Base-by-base conservation (phyloP, 2,113 vertebrate species). In the Malurus alboscapulatus region DNA sequence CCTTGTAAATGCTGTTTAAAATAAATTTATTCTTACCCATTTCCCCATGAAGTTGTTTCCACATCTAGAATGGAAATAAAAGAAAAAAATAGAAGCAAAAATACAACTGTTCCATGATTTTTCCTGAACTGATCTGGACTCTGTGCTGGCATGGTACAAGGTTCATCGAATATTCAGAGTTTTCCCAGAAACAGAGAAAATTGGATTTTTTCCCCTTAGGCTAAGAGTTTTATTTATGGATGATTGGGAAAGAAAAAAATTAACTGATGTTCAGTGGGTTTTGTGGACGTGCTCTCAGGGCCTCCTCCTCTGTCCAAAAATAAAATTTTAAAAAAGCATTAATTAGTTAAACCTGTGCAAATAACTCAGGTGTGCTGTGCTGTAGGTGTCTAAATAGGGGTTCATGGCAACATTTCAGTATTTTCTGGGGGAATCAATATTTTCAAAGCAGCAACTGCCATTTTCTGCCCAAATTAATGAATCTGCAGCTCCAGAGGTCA, bases 381-480 rank as follows among this genome's bases (percentile, higher is more conserved):
- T 72, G 54, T 20, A 48, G 50, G 26, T 48, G 40, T 77, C 77
- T 92, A 92, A 92, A 89, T 2, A 84, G 72, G 57, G 51, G 72
- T 32, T 74, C 86, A 72, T 50, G 83, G 87, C 44, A 84, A 78
- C 22, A 26, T 53, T 74, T 77, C 47, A 63, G 50, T 77, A 40
- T 90, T 83, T 92, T 59, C 59, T 66, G 44, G 44, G 62, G 58
- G 68, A 93, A 94, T 91, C 91, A 65, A 87, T 75, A 84, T 12
- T 66, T 87, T 86, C 53, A 59, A 84, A 94, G 71, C 12, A 74
- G 82, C 82, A 95, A 80, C n/a, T 24, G 53, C 7, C 24, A 62
- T 77, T 94, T 93, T 78, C 48, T 81, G 73, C 54, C 77, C 38
- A 69, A 92, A 89, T 72, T 71, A 92, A 91, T 86, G 88, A 76